phyloP scores from a whole-genome alignment of 2,888 invertebrate species.

The Chalcosyrphus nemorum region DNA sequence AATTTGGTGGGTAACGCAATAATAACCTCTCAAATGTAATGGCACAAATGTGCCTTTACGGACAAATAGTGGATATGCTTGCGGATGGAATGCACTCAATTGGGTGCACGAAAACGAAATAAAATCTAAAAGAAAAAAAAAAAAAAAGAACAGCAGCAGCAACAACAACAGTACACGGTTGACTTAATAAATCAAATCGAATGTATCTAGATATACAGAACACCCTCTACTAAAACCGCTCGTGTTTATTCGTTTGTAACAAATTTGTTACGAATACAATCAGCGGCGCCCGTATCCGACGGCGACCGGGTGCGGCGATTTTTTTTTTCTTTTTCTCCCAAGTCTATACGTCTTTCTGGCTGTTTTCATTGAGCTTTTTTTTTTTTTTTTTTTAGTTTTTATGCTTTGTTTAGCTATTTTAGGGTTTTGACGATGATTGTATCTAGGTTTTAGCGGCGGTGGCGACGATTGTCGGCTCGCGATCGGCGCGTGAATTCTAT shows the following conservation, averaged over 20 bases:
- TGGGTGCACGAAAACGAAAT: neutral
- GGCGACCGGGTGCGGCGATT: slow-evolving; percentile 56
- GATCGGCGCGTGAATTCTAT: slow-evolving; percentile 41
- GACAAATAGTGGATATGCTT: neutral
- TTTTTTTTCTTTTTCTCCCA: neutral
- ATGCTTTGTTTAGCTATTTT: slow-evolving; percentile 44
- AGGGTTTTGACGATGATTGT: slow-evolving; percentile 40
- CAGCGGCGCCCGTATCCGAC: slow-evolving; percentile 37
- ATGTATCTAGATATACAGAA: slow-evolving; percentile 27
- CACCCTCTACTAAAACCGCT: slow-evolving; percentile 19
- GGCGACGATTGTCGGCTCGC: slow-evolving; percentile 31
- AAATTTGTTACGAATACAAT: slow-evolving; percentile 64
- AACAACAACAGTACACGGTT: slow-evolving; percentile 27
- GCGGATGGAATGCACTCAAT: slow-evolving; percentile 18
- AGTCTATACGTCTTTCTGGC: neutral
- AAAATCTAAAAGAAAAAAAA: no score
- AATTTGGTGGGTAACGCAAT: slow-evolving; percentile 37
- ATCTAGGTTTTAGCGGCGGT: slow-evolving; percentile 43
- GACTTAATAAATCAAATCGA: slow-evolving; percentile 66
- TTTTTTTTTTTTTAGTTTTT: slow-evolving; percentile 1
- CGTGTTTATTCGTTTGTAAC: slow-evolving; percentile 60
- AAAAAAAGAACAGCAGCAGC: slow-evolving; percentile 6
- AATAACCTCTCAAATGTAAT: slow-evolving; percentile 9
- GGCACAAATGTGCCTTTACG: neutral
- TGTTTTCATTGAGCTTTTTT: slow-evolving; percentile 29